Evolutionary conservation across 2,888 invertebrate species (phyloP).

Genomic region (Harpalus rubripes): DNA sequence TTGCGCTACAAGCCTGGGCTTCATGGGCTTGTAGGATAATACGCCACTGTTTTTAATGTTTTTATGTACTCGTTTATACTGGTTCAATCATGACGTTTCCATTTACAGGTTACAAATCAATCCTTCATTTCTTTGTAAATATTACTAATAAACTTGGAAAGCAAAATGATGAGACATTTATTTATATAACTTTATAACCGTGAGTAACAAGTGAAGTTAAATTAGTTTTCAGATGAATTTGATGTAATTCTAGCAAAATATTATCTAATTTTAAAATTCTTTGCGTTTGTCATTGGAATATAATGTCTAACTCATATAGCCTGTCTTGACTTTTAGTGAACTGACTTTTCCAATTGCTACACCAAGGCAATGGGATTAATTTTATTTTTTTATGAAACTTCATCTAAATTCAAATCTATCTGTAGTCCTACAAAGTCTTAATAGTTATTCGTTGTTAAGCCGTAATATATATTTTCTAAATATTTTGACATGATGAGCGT

Average conservation of each 20-base stretch:
- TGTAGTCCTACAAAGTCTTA: too few species aligned
- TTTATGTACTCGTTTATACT: neutral
- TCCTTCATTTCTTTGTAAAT: constrained; percentile 5
- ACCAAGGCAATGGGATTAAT: too few species aligned
- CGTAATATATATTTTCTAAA: too few species aligned
- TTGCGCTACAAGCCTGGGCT: too few species aligned
- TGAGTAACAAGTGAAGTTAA: constrained; percentile 26
- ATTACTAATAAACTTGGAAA: constrained; percentile 1
- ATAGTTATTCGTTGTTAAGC: too few species aligned
- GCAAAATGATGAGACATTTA: constrained; percentile 39
- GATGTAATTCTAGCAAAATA: neutral
- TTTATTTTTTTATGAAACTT: too few species aligned
- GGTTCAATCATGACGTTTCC: constrained; percentile 10
- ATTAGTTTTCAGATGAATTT: constrained; percentile 41
- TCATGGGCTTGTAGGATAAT: too few species aligned
- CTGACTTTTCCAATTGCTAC: too few species aligned
- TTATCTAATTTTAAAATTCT: neutral
- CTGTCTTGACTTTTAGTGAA: too few species aligned
- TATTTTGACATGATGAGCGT: too few species aligned
- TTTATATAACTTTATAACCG: constrained; percentile 33
- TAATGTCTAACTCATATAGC: neutral
- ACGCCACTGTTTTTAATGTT: too few species aligned
- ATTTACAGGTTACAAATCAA: constrained; percentile 17
- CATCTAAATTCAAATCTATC: too few species aligned
- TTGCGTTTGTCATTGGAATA: neutral